phyloP scores from a whole-genome alignment of 2,888 invertebrate genomes.

The Drosophila differens region DNA sequence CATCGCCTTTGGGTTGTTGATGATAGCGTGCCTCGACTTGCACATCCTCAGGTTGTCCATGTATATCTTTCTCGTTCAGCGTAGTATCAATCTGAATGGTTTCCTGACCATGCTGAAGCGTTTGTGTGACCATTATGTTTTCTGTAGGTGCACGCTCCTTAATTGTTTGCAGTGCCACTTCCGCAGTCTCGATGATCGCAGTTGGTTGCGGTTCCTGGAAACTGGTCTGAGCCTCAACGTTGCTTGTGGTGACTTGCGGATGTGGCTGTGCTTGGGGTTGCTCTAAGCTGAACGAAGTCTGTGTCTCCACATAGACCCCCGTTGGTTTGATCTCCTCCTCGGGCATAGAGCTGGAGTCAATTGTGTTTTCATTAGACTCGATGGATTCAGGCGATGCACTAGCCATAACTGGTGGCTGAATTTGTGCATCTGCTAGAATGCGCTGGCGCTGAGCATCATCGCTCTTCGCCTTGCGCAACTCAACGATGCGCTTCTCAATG shows the following conservation, averaged over 20 bases:
- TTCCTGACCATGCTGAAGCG: conserved; percentile 88
- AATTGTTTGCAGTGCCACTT: conserved; percentile 83
- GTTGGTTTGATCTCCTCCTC: conserved; percentile 87
- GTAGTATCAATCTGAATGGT: conserved; percentile 90
- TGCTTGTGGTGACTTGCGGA: conserved; percentile 43
- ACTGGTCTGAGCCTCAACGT: conserved; percentile 88
- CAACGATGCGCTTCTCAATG: conserved; percentile 80
- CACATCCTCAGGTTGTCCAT: conserved; percentile 87
- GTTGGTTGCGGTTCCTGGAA: conserved; percentile 73
- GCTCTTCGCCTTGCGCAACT: conserved; percentile 71
- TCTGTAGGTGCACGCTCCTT: conserved; percentile 86
- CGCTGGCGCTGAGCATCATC: conserved; percentile 76
- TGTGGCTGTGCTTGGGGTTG: conserved; percentile 72
- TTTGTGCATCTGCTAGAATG: conserved; percentile 77
- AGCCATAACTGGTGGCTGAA: conserved; percentile 59
- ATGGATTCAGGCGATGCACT: conserved; percentile 78
- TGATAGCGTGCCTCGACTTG: conserved; percentile 91
- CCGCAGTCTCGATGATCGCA: conserved; percentile 70
- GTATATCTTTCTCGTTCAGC: conserved; percentile 86
- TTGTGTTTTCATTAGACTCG: conserved; percentile 85
- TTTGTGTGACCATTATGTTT: conserved; percentile 89
- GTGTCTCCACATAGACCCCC: conserved; percentile 87
- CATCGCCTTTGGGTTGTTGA: conserved; percentile 86
- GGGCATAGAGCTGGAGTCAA: conserved; percentile 90
- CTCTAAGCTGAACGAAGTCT: conserved; percentile 88